phyloP scores from a whole-genome alignment of 1,140 invertebrate species.

The Aricia agestis region DNA sequence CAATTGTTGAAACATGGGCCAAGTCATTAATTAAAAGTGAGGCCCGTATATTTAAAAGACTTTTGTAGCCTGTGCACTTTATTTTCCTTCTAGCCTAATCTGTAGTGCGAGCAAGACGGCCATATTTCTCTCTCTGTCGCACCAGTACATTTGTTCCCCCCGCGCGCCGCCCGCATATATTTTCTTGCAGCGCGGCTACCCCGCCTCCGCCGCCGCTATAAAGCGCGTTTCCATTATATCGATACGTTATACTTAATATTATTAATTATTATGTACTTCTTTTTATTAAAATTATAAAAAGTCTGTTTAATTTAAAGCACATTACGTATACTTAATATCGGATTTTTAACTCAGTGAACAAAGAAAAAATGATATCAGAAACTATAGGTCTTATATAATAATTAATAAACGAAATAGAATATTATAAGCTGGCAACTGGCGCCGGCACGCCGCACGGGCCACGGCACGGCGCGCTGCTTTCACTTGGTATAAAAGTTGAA shows the following conservation, averaged over 20 bases:
- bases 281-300: too few relatives aligned
- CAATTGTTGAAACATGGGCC: not conserved
- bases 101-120: slow-evolving; percentile 31
- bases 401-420: too few relatives aligned
- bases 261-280: too few relatives aligned
- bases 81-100: slow-evolving; percentile 43
- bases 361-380: too few relatives aligned
- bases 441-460: too few relatives aligned
- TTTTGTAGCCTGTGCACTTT: slow-evolving; percentile 20
- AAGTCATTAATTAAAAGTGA: slow-evolving; percentile 4
- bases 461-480: too few relatives aligned
- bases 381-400: too few relatives aligned
- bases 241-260: slow-evolving; percentile 5
- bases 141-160: slow-evolving; percentile 28
- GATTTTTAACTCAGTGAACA: too few relatives aligned
- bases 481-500: too few relatives aligned
- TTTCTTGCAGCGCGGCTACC: slow-evolving; percentile 63
- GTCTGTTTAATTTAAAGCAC: too few relatives aligned
- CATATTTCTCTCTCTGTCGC: slow-evolving; percentile 38
- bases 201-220: slow-evolving; percentile 57
- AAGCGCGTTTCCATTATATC: slow-evolving; percentile 58
- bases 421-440: too few relatives aligned
- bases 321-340: too few relatives aligned
- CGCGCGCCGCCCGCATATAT: slow-evolving; percentile 50
- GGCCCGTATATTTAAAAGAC: not conserved